These are phyloP conservation scores for Gyrodactylus salaris DNA, from an alignment of 1,140 invertebrate genomes.

Conservation along the genomic window DNA sequence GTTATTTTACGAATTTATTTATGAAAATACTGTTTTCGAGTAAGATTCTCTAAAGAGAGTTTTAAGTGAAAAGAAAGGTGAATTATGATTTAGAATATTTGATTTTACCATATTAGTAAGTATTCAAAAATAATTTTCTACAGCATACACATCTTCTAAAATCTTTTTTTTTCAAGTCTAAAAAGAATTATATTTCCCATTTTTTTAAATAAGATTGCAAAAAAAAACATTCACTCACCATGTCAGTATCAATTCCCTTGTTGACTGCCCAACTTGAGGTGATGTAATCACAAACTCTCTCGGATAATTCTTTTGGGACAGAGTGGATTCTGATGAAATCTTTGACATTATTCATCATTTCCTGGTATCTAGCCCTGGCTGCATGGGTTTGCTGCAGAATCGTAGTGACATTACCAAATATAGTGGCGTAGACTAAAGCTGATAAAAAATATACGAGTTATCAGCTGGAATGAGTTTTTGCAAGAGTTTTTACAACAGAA, in stretches of 20 bases:
- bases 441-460: neutral
- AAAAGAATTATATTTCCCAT: neutral
- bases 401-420: conserved; percentile 95
- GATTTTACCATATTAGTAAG: neutral
- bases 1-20: too few relatives aligned
- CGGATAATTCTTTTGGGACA: conserved; percentile 88
- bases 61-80: neutral
- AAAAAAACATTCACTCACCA: conserved; percentile 23
- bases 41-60: too few relatives aligned
- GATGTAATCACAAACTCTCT: conserved; percentile 97
- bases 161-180: neutral
- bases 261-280: conserved; percentile 99
- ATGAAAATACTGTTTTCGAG: too few relatives aligned
- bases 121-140: neutral
- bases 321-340: conserved; percentile 99
- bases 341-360: conserved; percentile 93
- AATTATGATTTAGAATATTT: too few relatives aligned
- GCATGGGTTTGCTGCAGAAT: conserved; percentile 99
- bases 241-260: conserved; percentile 85
- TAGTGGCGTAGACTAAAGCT: conserved; percentile 83
- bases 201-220: neutral
- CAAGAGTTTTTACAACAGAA: too few relatives aligned
- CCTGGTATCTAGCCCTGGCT: conserved; percentile 91
- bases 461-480: too few relatives aligned
- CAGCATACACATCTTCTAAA: neutral